A percentile compares a stretch with the other conserved stretches of the same genome.
Evolutionary conservation across 1,140 invertebrate species (phyloP).

Genomic region (Drosophila nikananu): DNA sequence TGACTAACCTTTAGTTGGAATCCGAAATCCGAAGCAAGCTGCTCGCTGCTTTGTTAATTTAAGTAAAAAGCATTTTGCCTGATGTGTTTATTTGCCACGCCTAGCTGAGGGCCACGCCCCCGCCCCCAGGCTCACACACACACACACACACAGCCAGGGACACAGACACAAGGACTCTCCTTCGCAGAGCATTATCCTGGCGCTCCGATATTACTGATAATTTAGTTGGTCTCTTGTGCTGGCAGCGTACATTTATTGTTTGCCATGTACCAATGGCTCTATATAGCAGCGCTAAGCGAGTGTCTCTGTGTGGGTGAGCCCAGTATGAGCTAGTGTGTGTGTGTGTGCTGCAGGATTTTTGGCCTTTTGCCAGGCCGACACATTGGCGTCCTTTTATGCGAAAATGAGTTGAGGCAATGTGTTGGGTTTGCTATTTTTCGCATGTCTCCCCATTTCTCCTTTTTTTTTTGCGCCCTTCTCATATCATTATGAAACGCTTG

Average conservation of each 20-base stretch:
- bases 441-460: slow-evolving; percentile 38
- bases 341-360: slow-evolving; percentile 58
- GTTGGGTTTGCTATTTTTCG: slow-evolving; percentile 64
- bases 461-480: slow-evolving; percentile 35
- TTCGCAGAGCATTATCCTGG: slow-evolving; percentile 38
- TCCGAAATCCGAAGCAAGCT: slow-evolving; percentile 67
- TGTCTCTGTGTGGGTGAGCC: slow-evolving; percentile 18
- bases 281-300: slow-evolving; percentile 33
- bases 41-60: slow-evolving; percentile 75
- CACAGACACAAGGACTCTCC: slow-evolving; percentile 5
- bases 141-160: slow-evolving; percentile 3
- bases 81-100: slow-evolving; percentile 84
- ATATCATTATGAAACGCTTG: slow-evolving; percentile 77
- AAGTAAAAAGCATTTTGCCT: slow-evolving; percentile 82
- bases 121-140: slow-evolving; percentile 5
- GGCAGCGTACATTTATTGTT: slow-evolving; percentile 69
- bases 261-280: slow-evolving; percentile 65
- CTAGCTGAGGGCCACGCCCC: slow-evolving; percentile 38
- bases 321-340: slow-evolving; percentile 10
- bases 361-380: slow-evolving; percentile 79
- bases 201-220: slow-evolving; percentile 77
- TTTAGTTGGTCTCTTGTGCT: slow-evolving; percentile 81
- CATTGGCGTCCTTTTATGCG: slow-evolving; percentile 80
- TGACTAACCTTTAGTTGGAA: slow-evolving; percentile 66
- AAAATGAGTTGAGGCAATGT: slow-evolving; percentile 82